Evolutionary conservation across 2,113 vertebrate species (phyloP).

Genomic region (Peromyscus californicus): DNA sequence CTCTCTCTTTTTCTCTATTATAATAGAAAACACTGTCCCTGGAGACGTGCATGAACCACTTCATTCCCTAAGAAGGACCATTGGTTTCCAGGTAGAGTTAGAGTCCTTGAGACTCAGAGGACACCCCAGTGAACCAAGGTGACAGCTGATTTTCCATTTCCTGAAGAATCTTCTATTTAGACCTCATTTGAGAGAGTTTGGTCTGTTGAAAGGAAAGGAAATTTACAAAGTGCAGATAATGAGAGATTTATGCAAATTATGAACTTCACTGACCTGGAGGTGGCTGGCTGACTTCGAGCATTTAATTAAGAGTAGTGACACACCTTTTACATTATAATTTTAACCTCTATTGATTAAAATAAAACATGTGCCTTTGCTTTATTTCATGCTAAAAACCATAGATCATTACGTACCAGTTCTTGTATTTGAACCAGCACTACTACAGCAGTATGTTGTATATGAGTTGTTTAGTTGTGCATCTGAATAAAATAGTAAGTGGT

Average conservation of each 20-base stretch:
- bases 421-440: conserved; percentile 24
- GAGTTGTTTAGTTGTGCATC: conserved; percentile 20
- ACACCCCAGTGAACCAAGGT: not conserved
- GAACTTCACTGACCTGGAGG: conserved; percentile 64
- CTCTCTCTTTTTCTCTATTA: not conserved
- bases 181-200: not conserved
- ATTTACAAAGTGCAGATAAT: conserved; percentile 63
- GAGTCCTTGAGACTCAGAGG: conserved; percentile 10
- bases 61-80: conserved; percentile 7
- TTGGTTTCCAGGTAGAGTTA: conserved; percentile 30
- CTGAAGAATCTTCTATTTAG: conserved; percentile 39
- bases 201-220: conserved; percentile 53
- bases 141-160: conserved; percentile 47
- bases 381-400: conserved; percentile 18
- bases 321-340: conserved; percentile 59
- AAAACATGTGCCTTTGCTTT: conserved; percentile 59
- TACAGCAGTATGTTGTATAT: conserved; percentile 22
- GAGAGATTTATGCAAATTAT: conserved; percentile 68
- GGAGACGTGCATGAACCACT: not conserved
- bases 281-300: conserved; percentile 40
- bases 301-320: conserved; percentile 60
- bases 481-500: conserved; percentile 45
- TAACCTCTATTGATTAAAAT: conserved; percentile 65
- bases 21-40: not conserved
- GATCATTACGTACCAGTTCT: conserved; percentile 1